These are phyloP conservation scores for Panurus biarmicus DNA, from an alignment of 2,113 vertebrate genomes.

Conservation along the genomic window DNA sequence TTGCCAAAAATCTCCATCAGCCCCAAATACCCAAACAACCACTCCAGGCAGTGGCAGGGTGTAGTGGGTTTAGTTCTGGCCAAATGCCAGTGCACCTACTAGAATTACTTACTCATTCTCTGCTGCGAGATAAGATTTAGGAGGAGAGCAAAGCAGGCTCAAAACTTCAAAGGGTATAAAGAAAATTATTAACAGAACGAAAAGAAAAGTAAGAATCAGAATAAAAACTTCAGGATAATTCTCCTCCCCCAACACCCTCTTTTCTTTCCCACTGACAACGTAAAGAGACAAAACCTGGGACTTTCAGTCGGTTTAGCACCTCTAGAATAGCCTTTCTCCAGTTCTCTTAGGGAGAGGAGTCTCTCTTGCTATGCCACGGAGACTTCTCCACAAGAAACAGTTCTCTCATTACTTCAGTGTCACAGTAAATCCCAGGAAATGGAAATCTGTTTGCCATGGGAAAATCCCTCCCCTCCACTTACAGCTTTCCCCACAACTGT, in stretches of 20 bases:
- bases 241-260: neutral
- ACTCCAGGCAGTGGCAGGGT: neutral
- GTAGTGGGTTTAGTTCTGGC: neutral
- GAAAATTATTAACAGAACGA: neutral
- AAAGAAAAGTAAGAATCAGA: neutral
- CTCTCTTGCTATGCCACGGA: neutral
- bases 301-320: neutral
- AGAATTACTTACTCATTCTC: neutral
- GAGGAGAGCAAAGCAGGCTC: neutral
- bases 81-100: neutral
- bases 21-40: neutral
- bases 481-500: neutral
- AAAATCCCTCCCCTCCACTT: neutral
- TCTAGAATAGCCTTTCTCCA: neutral
- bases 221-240: neutral
- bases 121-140: neutral
- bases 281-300: neutral
- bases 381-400: neutral
- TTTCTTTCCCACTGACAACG: neutral
- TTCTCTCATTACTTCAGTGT: neutral
- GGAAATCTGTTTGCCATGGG: neutral
- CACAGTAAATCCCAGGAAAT: neutral
- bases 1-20: neutral
- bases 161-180: neutral
- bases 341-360: neutral